phyloP scores from a whole-genome alignment of 2,113 vertebrate genomes.

The Eulemur macaco region DNA sequence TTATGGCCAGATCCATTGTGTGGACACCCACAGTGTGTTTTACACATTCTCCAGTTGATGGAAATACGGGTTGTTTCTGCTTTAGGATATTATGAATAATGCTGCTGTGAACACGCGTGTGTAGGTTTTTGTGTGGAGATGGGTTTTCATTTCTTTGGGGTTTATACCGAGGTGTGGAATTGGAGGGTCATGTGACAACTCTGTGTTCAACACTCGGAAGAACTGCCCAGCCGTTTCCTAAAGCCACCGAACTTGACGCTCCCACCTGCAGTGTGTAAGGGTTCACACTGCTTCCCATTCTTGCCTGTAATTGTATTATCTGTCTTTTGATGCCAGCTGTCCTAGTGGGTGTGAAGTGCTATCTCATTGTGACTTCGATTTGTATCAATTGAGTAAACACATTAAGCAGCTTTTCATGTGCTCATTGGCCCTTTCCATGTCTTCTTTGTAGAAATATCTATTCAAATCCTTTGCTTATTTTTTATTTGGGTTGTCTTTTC shows the following conservation, averaged over 20 bases:
- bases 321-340: background rate
- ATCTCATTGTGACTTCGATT: background rate
- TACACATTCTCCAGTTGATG: background rate
- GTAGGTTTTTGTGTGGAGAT: background rate
- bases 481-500: background rate
- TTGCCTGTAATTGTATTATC: background rate
- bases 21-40: background rate
- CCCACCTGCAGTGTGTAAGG: too few species aligned
- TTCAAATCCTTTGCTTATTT: background rate
- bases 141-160: background rate
- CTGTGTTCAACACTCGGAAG: too few species aligned
- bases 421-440: background rate
- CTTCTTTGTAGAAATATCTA: background rate
- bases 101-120: rapidly evolving
- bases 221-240: background rate
- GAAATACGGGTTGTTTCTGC: background rate
- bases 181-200: background rate
- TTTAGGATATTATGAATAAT: background rate
- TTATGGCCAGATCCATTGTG: background rate
- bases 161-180: background rate
- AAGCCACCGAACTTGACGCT: rapidly evolving
- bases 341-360: background rate
- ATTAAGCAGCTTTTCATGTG: background rate
- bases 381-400: background rate
- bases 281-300: background rate